These are phyloP conservation scores for Phaonia tiefii DNA, from an alignment of 2,888 invertebrate species.

Conservation along the genomic window DNA sequence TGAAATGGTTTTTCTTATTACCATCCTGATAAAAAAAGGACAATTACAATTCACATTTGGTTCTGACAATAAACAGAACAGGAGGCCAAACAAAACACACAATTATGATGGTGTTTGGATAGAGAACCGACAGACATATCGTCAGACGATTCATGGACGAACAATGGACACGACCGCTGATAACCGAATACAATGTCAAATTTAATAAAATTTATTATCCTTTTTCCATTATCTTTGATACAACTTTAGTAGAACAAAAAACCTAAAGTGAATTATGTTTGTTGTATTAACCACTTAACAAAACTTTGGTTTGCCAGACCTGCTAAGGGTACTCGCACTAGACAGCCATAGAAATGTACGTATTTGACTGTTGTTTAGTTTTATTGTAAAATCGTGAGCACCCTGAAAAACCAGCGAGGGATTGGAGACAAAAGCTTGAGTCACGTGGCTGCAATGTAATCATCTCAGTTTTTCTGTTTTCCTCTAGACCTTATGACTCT, in stretches of 20 bases:
- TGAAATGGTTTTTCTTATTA: conserved; percentile 48
- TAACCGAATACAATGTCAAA: conserved; percentile 69
- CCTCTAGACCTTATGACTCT: conserved; percentile 35
- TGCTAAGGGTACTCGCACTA: too few species aligned
- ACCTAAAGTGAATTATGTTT: background rate
- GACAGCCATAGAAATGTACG: too few species aligned
- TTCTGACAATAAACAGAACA: conserved; percentile 39
- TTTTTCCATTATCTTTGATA: conserved; percentile 71
- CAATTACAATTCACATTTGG: conserved; percentile 33
- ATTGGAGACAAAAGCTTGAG: conserved; percentile 73
- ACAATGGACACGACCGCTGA: conserved; percentile 67
- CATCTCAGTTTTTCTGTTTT: conserved; percentile 46
- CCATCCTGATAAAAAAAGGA: conserved; percentile 32
- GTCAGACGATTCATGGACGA: conserved; percentile 8
- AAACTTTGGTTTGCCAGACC: background rate
- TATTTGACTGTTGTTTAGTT: too few species aligned
- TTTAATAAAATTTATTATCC: conserved; percentile 80
- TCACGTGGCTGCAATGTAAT: conserved; percentile 80
- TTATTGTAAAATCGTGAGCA: background rate
- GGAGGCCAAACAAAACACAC: background rate
- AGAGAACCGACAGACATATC: conserved; percentile 21
- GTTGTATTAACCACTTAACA: conserved; percentile 22
- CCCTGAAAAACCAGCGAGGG: background rate
- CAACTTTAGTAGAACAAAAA: background rate
- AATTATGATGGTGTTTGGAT: conserved; percentile 38